Evolutionary conservation across 2,113 vertebrate species (phyloP), one percentile per base, ranked within the genome.

Genomic region (Opisthocomus hoazin): DNA sequence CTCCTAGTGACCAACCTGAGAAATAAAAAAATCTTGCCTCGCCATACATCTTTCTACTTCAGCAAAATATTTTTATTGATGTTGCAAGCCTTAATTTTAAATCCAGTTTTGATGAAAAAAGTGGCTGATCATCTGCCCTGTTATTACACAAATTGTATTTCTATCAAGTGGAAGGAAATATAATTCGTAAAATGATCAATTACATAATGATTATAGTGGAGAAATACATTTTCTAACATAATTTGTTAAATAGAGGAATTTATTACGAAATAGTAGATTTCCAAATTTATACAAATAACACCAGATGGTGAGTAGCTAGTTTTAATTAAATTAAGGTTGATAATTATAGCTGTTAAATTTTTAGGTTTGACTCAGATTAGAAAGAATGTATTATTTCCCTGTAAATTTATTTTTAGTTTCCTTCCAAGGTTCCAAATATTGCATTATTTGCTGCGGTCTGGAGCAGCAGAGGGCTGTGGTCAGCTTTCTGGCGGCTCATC

Each of bases 311-410:
- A 98, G 79, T 87, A 97, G 95, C 92, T 97, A 97, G 74, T 97
- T 98, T 98, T 98, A 98, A 98, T 98, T 98, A 97, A 98, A 98
- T 98, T 98, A 98, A 92, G 81, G 94, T 98, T 97, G 96, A 95
- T 98, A 97, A 98, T 98, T 98, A 97, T 97, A 98, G 96, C 97
- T 97, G 96, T 96, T 98, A 97, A 98, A 97, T 98, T 98, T 97
- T 98, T 97, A 98, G 97, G 93, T 98, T 98, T 97, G 94, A 97
- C 97, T 98, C 95, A 97, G 96, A 97, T 98, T 98, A 97, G 96
- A 97, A 98, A 97, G 93, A 96, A 95, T 96, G 92, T 84, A 96
- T 92, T 91, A 89, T 97, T 98, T 95, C 58, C 78, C 82, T 89
- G 87, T 58, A 84, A 84, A 95, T 89, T 95, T 97, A 97, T 97